A percentile compares a stretch with the other conserved stretches of the same genome.
These are phyloP conservation scores for Dolichopus griseipennis DNA, from an alignment of 2,888 invertebrate species.

Conservation along the genomic window DNA sequence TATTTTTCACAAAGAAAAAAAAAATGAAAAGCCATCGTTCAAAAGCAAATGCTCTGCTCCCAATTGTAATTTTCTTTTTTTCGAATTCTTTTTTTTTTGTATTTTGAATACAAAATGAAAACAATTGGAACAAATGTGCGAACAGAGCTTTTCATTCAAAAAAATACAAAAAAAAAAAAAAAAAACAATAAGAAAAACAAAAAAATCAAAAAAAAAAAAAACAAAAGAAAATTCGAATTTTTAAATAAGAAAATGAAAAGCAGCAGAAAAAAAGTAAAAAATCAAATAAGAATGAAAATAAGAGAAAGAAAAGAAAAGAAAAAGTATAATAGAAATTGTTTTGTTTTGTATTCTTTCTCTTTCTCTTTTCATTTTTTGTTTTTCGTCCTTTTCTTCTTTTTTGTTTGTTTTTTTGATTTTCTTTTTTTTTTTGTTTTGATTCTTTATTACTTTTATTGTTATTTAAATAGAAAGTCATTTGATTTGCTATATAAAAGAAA, in stretches of 20 bases:
- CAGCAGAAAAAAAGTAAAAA: not conserved
- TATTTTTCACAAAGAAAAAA: constrained; percentile 4
- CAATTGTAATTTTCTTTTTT: not conserved
- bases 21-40: constrained; percentile 5
- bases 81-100: not conserved
- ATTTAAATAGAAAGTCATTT: constrained; percentile 6
- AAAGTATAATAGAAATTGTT: not conserved
- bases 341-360: not conserved
- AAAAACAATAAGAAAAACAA: no score
- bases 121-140: constrained; percentile 6
- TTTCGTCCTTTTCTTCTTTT: no score
- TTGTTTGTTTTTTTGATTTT: no score
- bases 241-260: not conserved
- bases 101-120: not conserved
- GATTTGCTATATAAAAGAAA: constrained; percentile 6
- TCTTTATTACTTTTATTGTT: constrained; percentile 6
- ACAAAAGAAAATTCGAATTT: not conserved
- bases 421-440: not conserved
- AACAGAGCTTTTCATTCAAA: constrained; percentile 1
- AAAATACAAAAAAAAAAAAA: not conserved
- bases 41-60: constrained; percentile 6
- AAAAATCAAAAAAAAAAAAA: no score
- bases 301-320: not conserved
- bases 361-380: no score
- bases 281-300: not conserved